These are phyloP conservation scores for Pyrochroa serraticornis DNA, from an alignment of 2,888 invertebrate species.

Conservation along the genomic window DNA sequence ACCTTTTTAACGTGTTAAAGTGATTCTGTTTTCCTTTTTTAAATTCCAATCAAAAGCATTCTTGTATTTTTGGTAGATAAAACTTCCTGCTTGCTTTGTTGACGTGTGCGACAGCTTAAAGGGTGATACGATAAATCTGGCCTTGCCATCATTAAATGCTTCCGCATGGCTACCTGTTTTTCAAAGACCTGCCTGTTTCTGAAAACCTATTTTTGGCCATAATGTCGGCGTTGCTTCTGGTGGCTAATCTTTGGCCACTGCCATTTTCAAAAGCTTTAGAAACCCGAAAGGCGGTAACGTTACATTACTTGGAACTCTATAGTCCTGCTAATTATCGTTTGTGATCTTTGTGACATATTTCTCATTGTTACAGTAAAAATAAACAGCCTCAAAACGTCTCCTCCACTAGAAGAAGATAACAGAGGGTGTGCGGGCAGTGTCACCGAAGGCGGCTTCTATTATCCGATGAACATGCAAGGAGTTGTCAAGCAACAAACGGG, in stretches of 20 bases:
- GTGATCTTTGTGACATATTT: slow-evolving; percentile 1
- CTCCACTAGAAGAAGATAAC: slow-evolving; percentile 39
- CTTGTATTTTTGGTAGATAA: background rate
- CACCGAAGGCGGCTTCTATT: slow-evolving; percentile 26
- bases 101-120: no score
- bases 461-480: slow-evolving; percentile 52
- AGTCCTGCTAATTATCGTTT: no score
- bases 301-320: slow-evolving; percentile 15
- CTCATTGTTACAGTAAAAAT: slow-evolving; percentile 44
- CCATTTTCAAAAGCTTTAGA: slow-evolving; percentile 6
- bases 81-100: no score
- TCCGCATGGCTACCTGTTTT: slow-evolving; percentile 37
- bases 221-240: no score
- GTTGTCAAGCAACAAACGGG: slow-evolving; percentile 49
- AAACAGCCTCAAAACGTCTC: slow-evolving; percentile 47
- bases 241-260: no score
- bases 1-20: no score
- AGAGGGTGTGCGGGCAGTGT: slow-evolving; percentile 31
- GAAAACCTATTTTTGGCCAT: slow-evolving; percentile 7
- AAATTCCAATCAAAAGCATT: background rate
- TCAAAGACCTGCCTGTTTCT: slow-evolving; percentile 20
- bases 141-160: slow-evolving; percentile 27
- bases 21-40: background rate
- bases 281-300: slow-evolving; percentile 19
- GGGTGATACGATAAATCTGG: no score